A percentile compares a stretch with the other conserved stretches of the same genome.
Conservation (phyloP, 2,113 vertebrate species). For the Perccottus glenii region DNA sequence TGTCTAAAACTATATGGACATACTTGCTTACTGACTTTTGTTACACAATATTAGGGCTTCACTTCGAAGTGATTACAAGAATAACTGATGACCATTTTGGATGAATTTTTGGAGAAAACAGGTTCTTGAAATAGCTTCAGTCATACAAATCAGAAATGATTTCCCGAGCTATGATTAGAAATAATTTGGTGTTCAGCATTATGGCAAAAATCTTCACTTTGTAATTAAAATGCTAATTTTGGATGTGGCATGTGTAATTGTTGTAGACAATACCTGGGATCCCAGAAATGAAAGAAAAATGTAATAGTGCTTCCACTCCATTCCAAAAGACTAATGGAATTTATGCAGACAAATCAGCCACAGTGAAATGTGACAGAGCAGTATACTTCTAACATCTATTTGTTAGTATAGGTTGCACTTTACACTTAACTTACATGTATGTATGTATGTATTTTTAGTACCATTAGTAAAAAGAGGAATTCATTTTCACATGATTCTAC, state of each 20-base stretch:
- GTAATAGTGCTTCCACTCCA: conserved; percentile 23
- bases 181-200: conserved; percentile 61
- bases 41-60: not conserved
- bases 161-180: conserved; percentile 66
- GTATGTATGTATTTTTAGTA: no score
- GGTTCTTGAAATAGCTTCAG: conserved; percentile 25
- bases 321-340: conserved; percentile 24
- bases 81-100: conserved; percentile 28
- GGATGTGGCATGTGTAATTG: conserved; percentile 49
- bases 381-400: not conserved
- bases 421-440: no score
- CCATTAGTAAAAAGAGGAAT: no score
- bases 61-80: conserved; percentile 13
- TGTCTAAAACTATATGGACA: no score
- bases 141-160: conserved; percentile 50
- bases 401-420: no score
- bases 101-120: conserved; percentile 20
- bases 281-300: conserved; percentile 37
- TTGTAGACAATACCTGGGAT: conserved; percentile 50
- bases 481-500: no score
- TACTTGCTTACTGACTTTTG: not conserved
- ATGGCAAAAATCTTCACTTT: conserved; percentile 60
- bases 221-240: conserved; percentile 75
- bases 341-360: conserved; percentile 13
- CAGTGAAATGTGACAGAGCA: not conserved